Conservation (phyloP, 2,888 invertebrate genomes). For the Agonopterix arenella region DNA sequence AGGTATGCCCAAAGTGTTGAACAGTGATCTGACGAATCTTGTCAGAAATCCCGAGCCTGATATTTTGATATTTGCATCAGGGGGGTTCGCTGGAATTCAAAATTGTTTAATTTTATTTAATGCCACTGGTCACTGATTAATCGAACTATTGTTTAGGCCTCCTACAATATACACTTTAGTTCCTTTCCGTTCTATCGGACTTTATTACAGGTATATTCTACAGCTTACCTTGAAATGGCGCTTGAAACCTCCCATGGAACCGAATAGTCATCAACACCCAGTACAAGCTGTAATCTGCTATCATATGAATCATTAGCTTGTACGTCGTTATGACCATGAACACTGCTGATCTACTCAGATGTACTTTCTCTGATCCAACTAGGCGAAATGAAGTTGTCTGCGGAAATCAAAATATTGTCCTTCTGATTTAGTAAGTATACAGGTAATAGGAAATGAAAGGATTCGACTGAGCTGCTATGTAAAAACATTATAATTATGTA, state of each 20-base stretch:
- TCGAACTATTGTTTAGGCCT: too few species aligned
- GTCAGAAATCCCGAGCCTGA: constrained; percentile 36
- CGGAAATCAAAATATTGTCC: background rate
- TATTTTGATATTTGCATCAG: background rate
- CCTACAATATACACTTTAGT: too few species aligned
- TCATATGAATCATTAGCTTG: constrained; percentile 84
- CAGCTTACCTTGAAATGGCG: constrained; percentile 37
- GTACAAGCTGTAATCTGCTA: constrained; percentile 86
- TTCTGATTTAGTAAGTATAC: background rate
- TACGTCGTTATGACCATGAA: constrained; percentile 81
- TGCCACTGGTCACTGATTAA: too few species aligned
- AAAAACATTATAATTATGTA: background rate
- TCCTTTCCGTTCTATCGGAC: too few species aligned
- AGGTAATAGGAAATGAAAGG: too few species aligned
- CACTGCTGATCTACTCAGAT: constrained; percentile 70
- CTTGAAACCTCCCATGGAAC: constrained; percentile 44
- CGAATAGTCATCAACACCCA: constrained; percentile 81
- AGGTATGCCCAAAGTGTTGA: constrained; percentile 38
- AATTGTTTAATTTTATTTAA: too few species aligned
- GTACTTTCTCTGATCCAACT: constrained; percentile 76
- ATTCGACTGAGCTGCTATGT: background rate
- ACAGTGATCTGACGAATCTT: constrained; percentile 36
- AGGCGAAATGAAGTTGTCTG: constrained; percentile 78
- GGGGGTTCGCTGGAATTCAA: too few species aligned
- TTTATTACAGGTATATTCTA: background rate